A percentile compares a stretch with the other conserved stretches of the same genome.
phyloP scores from a whole-genome alignment of 2,888 invertebrate genomes.

The Tryphoninae sp. region DNA sequence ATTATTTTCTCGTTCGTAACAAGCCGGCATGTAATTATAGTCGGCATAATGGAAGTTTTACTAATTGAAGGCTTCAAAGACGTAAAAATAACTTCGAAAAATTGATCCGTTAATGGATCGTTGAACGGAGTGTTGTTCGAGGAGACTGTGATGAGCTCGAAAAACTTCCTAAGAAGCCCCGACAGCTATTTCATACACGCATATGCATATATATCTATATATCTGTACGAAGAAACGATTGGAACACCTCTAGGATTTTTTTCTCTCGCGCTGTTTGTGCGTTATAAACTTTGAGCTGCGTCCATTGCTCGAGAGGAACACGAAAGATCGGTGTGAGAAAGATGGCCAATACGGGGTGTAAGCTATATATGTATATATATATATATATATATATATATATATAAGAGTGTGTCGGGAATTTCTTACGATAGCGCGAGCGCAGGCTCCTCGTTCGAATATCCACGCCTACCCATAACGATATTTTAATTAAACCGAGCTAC shows the following conservation, averaged over 20 bases:
- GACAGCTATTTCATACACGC: slow-evolving; percentile 2
- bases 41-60: slow-evolving; percentile 30
- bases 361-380: neutral
- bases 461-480: slow-evolving; percentile 82
- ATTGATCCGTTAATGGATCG: slow-evolving; percentile 42
- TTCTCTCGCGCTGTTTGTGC: slow-evolving; percentile 32
- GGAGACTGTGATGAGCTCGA: neutral
- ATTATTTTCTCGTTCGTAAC: slow-evolving; percentile 14
- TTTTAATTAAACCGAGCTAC: slow-evolving; percentile 80
- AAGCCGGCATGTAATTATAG: slow-evolving; percentile 36
- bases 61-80: slow-evolving; percentile 31
- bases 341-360: slow-evolving; percentile 2
- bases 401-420: slow-evolving; percentile 40
- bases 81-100: slow-evolving; percentile 14
- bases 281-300: slow-evolving; percentile 7
- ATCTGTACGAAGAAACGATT: slow-evolving; percentile 16
- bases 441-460: slow-evolving; percentile 69
- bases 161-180: slow-evolving; percentile 44
- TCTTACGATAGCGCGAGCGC: slow-evolving; percentile 57
- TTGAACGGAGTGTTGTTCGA: slow-evolving; percentile 4
- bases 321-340: slow-evolving; percentile 42
- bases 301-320: slow-evolving; percentile 19
- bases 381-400: neutral
- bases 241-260: slow-evolving; percentile 36
- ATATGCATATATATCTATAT: neutral